Evolutionary conservation across 2,888 invertebrate genomes (phyloP).

Genomic region (Anticlea derivata): DNA sequence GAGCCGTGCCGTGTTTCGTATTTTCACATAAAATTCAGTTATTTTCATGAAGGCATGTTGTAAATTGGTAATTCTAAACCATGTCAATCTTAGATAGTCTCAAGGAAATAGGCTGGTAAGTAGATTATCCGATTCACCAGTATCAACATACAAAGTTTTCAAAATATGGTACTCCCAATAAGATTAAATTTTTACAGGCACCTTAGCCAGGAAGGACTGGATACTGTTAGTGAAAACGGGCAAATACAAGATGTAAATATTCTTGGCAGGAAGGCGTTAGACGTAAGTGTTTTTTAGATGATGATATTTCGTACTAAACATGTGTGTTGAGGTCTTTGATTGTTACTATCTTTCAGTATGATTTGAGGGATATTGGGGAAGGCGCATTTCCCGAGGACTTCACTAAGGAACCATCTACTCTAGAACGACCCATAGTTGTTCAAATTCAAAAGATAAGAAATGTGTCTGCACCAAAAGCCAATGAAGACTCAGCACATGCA

Average conservation of each 20-base stretch:
- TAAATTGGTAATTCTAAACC: constrained; percentile 61
- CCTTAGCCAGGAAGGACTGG: constrained; percentile 88
- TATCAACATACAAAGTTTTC: not conserved
- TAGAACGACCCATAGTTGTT: constrained; percentile 87
- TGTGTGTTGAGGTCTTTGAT: constrained; percentile 33
- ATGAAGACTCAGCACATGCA: constrained; percentile 92
- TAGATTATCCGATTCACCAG: constrained; percentile 20
- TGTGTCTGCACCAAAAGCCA: constrained; percentile 94
- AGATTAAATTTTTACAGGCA: constrained; percentile 83
- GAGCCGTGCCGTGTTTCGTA: constrained; percentile 56
- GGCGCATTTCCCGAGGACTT: constrained; percentile 88
- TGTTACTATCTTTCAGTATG: constrained; percentile 80
- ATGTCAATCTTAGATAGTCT: constrained; percentile 86
- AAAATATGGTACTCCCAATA: constrained; percentile 28
- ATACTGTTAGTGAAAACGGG: constrained; percentile 86
- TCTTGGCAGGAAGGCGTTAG: constrained; percentile 86
- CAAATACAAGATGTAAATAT: constrained; percentile 85
- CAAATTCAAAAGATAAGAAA: constrained; percentile 95
- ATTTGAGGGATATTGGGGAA: constrained; percentile 92
- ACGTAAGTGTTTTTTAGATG: constrained; percentile 83
- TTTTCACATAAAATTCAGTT: constrained; percentile 61
- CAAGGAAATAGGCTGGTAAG: constrained; percentile 87
- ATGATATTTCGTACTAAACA: constrained; percentile 24
- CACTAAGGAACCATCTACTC: constrained; percentile 80
- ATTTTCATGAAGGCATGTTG: constrained; percentile 64